Evolutionary conservation across 2,113 vertebrate species (phyloP), one percentile per base, ranked within the genome.

Genomic region (Actenoides lindsayi): DNA sequence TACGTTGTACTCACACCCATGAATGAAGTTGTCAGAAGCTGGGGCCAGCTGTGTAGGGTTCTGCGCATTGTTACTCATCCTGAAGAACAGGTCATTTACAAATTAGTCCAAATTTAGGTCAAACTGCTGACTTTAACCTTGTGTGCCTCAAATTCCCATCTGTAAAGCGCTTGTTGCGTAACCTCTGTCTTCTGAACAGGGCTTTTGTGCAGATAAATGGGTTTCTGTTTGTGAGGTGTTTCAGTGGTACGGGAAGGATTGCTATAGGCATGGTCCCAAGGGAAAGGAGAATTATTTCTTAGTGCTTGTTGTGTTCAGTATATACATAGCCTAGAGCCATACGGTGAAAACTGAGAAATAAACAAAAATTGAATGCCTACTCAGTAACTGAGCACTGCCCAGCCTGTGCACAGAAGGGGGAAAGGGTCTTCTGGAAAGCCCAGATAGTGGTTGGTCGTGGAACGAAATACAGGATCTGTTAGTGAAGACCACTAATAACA

Each of bases 1-100:
- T n/a, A 1, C 37, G 20, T 53, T 73, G 24, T 48, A 9, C 18
- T 88, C 69, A 87, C 35, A 71, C 13, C 42, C 25, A 9, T n/a
- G 68, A 70, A 64, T 28, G 27, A 73, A 80, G 50, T 3, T 80
- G 50, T 59, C 50, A 63, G 57, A 68, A 90, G n/a, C 44, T 80
- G 50, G 80, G 46, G 57, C 31, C 5, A 25, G 50, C 48, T 76
- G n/a, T 19, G 25, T 48, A 57, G 0, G 0, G 41, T 23, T 80
- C 63, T 53, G 41, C 0, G 1, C 0, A 1, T 75, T 75, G 9
- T 71, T 90, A 42, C 0, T 0, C 2, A 2, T 83, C 71, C 44
- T 13, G 18, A 74, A 94, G 85, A 92, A 3, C 3, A 68, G 8
- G 19, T 83, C 15, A 57, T 80, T 69, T 41, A 19, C 93, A 82